Evolutionary conservation across 2,113 vertebrate species (phyloP).

Genomic region (Pterocles gutturalis): DNA sequence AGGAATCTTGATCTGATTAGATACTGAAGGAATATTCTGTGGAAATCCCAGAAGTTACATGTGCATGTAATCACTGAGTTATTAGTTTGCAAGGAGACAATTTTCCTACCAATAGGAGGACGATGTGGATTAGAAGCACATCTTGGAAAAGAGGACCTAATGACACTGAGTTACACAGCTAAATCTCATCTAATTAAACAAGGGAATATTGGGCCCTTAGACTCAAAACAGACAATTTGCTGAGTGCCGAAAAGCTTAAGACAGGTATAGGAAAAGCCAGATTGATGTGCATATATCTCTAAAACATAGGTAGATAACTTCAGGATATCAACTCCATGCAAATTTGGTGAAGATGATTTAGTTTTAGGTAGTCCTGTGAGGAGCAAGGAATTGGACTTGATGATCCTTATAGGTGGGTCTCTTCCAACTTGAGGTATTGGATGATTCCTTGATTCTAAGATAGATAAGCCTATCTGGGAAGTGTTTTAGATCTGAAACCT

Average conservation of each 20-base stretch:
- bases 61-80: neutral
- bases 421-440: neutral
- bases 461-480: neutral
- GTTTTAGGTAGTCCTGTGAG: neutral
- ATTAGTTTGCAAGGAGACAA: neutral
- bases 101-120: neutral
- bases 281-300: neutral
- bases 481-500: neutral
- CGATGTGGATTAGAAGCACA: neutral
- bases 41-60: neutral
- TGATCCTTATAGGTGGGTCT: neutral
- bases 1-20: conserved; percentile 10
- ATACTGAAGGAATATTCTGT: neutral
- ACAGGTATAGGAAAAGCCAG: neutral
- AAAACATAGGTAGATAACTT: neutral
- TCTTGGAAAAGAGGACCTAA: neutral
- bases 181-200: neutral
- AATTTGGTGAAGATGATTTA: neutral
- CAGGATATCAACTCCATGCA: neutral
- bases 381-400: neutral
- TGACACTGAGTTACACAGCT: neutral
- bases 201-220: neutral
- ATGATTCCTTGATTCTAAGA: neutral
- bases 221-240: neutral
- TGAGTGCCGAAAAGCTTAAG: neutral